phyloP scores from a whole-genome alignment of 23 tunicate genomes.

The Ascidia mentula region DNA sequence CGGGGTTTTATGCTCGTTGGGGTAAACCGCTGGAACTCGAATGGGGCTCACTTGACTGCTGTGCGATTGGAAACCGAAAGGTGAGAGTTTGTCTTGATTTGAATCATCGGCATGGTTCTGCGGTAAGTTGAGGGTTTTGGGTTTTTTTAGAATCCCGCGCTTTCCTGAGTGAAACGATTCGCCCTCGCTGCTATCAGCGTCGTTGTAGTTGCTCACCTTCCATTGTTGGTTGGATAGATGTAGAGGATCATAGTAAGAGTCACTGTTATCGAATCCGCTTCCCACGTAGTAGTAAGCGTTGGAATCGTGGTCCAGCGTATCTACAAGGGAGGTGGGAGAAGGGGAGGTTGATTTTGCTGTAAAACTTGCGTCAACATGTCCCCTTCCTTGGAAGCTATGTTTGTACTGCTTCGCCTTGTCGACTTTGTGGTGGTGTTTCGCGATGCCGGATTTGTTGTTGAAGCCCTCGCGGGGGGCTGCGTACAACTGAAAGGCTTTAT shows the following conservation, averaged over 20 bases:
- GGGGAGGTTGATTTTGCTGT: slow-evolving; percentile 26
- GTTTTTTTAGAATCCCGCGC: slow-evolving; percentile 59
- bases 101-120: neutral
- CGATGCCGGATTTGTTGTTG: neutral
- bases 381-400: neutral
- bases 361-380: neutral
- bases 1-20: slow-evolving; percentile 16
- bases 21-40: slow-evolving; percentile 26
- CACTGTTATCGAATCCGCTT: neutral
- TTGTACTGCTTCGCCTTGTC: neutral
- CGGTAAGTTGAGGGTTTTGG: neutral
- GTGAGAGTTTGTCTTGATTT: neutral
- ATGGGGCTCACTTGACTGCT: slow-evolving; percentile 17
- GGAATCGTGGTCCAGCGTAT: neutral
- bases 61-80: neutral
- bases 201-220: neutral
- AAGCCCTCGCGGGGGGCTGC: neutral
- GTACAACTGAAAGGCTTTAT: neutral
- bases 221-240: slow-evolving; percentile 20
- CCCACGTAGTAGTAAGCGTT: slow-evolving; percentile 9
- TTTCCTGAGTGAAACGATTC: slow-evolving; percentile 7
- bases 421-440: neutral
- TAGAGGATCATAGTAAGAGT: slow-evolving; percentile 69
- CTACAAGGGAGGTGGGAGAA: slow-evolving; percentile 30
- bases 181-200: slow-evolving; percentile 10